Percentiles rank a stretch among this genome's conserved stretches.
Conservation (phyloP, 2,797 vertebrate species). For the Parauchenoglanis ngamensis region DNA sequence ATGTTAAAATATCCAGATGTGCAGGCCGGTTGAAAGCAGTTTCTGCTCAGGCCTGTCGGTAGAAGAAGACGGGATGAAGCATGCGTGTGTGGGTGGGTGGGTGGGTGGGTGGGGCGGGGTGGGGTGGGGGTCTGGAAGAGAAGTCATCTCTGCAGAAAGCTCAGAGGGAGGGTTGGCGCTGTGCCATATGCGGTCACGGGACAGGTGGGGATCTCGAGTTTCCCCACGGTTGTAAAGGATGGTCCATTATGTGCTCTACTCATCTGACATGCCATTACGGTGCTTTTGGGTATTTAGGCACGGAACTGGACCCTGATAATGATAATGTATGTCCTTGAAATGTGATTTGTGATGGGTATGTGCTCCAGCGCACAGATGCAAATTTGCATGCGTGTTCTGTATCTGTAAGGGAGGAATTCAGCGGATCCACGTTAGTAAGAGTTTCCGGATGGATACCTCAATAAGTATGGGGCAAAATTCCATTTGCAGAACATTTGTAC, state of each 20-base stretch:
- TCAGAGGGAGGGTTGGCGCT: constrained; percentile 35
- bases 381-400: not conserved
- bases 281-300: not conserved
- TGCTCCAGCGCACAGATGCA: not conserved
- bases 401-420: not conserved
- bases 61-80: constrained; percentile 22
- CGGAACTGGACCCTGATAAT: not conserved
- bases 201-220: constrained; percentile 44
- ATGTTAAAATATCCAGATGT: constrained; percentile 15
- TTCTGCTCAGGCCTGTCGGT: not conserved
- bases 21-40: not conserved
- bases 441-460: not conserved
- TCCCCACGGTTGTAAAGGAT: constrained; percentile 15
- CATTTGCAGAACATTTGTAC: not conserved
- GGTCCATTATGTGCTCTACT: constrained; percentile 1
- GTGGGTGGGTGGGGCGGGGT: not conserved
- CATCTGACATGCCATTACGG: not conserved
- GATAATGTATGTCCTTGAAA: not conserved
- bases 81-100: not conserved
- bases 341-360: not conserved
- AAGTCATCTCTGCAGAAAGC: constrained; percentile 47
- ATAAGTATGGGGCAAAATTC: not conserved
- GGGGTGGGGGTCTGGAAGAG: constrained; percentile 17
- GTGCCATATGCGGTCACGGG: constrained; percentile 41
- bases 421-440: not conserved